Evolutionary conservation across 2,888 invertebrate species (phyloP), one percentile per base, ranked within the genome.

Genomic region (Chrysolina oricalcia): DNA sequence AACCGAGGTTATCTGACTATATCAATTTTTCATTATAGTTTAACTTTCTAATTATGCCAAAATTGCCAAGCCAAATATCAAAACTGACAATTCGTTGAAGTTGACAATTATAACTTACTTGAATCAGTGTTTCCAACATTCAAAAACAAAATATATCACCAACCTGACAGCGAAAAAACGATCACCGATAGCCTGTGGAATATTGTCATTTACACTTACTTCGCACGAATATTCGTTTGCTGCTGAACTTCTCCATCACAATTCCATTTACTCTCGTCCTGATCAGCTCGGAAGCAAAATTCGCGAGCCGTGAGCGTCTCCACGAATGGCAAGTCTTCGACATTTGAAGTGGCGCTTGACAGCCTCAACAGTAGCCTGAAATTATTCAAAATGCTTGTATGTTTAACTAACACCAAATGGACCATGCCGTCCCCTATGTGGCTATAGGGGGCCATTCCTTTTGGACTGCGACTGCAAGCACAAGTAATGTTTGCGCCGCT

Each of bases 371-470:
- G 89, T 84, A 95, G 92, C 77, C 92, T 91, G 59, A 95, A 87
- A 86, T 93, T 94, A 85, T 95, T 93, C 50, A 93, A 84, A 72
- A 95, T 86, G 21, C 94, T 92, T 21, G 95, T 94, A 84, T 94
- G 93, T 62, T 92, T 91, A 48, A 96, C 93, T 53, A 96, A 87
- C 78, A 96, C 93, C 79, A 96, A 90, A 88, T 96, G 94, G 75
- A 94, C 90, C 85, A 92, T 93, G 40, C 96, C 96, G 87, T 96
- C 95, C 0, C 95, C 95, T 50, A 95, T 89, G 87, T 96, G 96
- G 86, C 93, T 93, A 83, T 91, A 92, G 0, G 94, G 95, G 62
- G 95, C 93, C 82, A 95, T 93, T 63, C 96, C 96, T 84, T 93
- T 92, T 0, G 94, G 95, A 83, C 93, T 93, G 78, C 94, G 91